Evolutionary conservation across 1,140 invertebrate species (phyloP).

Genomic region (Probaryconus sp.): DNA sequence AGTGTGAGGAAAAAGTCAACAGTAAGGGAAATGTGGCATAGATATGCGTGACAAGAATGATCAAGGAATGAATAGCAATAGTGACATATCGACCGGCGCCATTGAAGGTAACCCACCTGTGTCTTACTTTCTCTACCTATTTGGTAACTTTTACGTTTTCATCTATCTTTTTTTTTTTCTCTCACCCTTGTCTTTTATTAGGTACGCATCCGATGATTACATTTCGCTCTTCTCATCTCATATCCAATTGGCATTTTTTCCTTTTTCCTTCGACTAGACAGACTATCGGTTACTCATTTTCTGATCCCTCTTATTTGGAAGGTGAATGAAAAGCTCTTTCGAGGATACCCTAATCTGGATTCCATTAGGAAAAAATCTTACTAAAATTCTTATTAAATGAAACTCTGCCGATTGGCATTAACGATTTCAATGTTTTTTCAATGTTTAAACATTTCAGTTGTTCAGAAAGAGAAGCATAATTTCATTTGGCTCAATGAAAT

Average conservation of each 20-base stretch:
- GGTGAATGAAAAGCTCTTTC: conserved; percentile 36
- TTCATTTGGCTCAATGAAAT: too few relatives aligned
- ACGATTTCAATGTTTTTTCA: conserved; percentile 5
- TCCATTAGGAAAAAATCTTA: conserved; percentile 36
- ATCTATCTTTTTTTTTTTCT: too few relatives aligned
- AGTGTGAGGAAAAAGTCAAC: conserved; percentile 23
- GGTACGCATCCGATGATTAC: conserved; percentile 60
- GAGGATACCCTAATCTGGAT: conserved; percentile 44
- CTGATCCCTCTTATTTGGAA: conserved; percentile 44
- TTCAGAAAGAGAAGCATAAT: too few relatives aligned
- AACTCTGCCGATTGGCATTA: conserved; percentile 10
- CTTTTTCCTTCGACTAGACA: not conserved
- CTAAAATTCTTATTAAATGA: conserved; percentile 40
- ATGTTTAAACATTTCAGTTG: too few relatives aligned
- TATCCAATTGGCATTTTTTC: conserved; percentile 8
- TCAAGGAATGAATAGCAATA: conserved; percentile 56
- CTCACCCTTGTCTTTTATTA: conserved; percentile 11
- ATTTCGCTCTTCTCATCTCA: conserved; percentile 32
- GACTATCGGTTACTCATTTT: conserved; percentile 48
- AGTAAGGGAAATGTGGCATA: conserved; percentile 20
- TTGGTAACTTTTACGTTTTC: conserved; percentile 17
- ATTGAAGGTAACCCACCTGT: conserved; percentile 56
- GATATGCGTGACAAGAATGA: conserved; percentile 73
- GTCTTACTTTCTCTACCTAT: conserved; percentile 45
- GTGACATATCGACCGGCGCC: conserved; percentile 57